A percentile compares a stretch with the other conserved stretches of the same genome.
Evolutionary conservation across 2,888 invertebrate genomes (phyloP).

Genomic region (Abscondita cerata): DNA sequence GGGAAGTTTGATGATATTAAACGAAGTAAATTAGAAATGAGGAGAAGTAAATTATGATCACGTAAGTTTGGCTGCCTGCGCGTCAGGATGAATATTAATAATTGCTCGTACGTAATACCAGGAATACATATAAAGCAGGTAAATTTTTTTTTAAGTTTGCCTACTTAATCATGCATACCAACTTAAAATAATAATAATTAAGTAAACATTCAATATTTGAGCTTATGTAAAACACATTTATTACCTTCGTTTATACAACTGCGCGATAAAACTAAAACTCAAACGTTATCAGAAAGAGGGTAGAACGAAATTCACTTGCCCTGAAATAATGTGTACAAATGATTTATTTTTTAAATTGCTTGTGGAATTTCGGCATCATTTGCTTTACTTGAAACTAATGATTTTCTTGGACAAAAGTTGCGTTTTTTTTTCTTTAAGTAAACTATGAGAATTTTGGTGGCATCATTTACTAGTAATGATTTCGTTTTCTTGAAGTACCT

Average conservation of each 20-base stretch:
- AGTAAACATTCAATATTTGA: too few species aligned
- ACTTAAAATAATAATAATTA: too few species aligned
- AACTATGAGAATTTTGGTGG: too few species aligned
- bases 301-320: conserved; percentile 18
- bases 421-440: too few species aligned
- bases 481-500: too few species aligned
- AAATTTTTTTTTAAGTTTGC: too few species aligned
- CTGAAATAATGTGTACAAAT: conserved; percentile 23
- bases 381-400: conserved; percentile 15
- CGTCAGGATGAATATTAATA: neutral
- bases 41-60: neutral
- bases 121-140: too few species aligned
- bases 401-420: neutral
- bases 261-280: conserved; percentile 10
- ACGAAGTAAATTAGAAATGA: neutral
- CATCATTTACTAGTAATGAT: too few species aligned
- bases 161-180: too few species aligned
- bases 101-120: too few species aligned
- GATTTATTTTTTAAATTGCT: conserved; percentile 24
- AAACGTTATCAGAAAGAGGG: conserved; percentile 16
- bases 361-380: conserved; percentile 22
- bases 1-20: conserved; percentile 2
- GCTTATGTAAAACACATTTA: neutral
- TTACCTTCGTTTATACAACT: conserved; percentile 1
- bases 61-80: neutral